Conservation (phyloP, 2,888 invertebrate species). For the Himalopsyche tibetana region DNA sequence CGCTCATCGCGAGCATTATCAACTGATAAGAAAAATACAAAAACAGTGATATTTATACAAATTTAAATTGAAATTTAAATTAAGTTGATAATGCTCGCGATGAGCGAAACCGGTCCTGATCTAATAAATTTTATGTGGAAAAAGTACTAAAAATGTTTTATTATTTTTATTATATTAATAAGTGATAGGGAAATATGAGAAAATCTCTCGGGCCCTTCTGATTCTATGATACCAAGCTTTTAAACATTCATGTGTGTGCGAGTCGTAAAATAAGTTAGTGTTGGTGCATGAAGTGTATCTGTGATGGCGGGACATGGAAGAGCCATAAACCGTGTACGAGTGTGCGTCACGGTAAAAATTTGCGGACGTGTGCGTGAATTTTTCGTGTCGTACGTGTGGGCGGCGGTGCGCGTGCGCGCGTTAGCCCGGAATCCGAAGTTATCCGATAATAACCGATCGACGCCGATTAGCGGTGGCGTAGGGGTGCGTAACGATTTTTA, state of each 20-base stretch:
- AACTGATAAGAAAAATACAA: too few relatives aligned
- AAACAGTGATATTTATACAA: too few relatives aligned
- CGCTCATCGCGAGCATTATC: too few relatives aligned
- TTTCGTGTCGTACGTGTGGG: slow-evolving; percentile 45
- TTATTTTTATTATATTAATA: slow-evolving; percentile 34
- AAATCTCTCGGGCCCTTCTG: slow-evolving; percentile 31
- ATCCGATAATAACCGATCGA: slow-evolving; percentile 47
- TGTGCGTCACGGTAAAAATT: slow-evolving; percentile 15
- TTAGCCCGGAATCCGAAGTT: slow-evolving; percentile 55
- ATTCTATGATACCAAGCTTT: slow-evolving; percentile 16
- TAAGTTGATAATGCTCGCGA: too few relatives aligned
- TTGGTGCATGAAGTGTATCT: background rate
- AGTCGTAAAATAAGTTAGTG: background rate
- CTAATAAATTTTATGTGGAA: too few relatives aligned
- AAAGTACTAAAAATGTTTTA: too few relatives aligned
- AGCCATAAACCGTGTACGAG: slow-evolving; percentile 1
- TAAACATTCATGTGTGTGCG: slow-evolving; percentile 20
- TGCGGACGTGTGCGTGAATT: slow-evolving; percentile 17
- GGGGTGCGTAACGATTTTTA: slow-evolving; percentile 59
- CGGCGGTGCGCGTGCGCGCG: slow-evolving; percentile 54
- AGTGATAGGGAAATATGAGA: slow-evolving; percentile 20
- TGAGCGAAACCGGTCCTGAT: too few relatives aligned
- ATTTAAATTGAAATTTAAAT: too few relatives aligned
- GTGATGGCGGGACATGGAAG: slow-evolving; percentile 15
- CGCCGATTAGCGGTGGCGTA: slow-evolving; percentile 48